Evolutionary conservation across 2,797 vertebrate species (phyloP).

Genomic region (Pseudotriccus pelzelni): DNA sequence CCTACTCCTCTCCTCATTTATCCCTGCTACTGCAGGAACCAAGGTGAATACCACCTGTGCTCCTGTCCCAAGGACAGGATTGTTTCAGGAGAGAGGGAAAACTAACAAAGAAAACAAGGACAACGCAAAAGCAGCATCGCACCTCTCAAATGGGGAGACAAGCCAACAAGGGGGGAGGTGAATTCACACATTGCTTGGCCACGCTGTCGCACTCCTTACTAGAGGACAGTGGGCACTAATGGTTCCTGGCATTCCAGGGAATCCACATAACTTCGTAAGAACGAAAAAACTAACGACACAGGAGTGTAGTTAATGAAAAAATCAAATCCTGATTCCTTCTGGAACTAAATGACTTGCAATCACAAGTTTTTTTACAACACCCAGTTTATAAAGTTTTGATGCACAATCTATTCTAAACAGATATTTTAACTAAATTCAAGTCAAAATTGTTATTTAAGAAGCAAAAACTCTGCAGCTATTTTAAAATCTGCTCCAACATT

Average conservation of each 20-base stretch:
- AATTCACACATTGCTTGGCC: neutral
- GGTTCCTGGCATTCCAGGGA: neutral
- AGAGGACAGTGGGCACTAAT: rapidly evolving
- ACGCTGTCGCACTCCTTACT: neutral
- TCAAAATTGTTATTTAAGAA: neutral
- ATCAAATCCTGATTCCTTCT: neutral
- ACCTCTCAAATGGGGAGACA: neutral
- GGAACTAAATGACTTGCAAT: neutral
- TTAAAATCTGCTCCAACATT: neutral
- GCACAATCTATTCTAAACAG: neutral
- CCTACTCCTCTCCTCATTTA: too few relatives aligned
- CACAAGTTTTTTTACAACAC: neutral
- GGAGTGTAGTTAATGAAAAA: neutral
- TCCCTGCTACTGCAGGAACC: too few relatives aligned
- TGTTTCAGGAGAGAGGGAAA: neutral
- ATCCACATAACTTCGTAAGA: neutral
- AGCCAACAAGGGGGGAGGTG: neutral
- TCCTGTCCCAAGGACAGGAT: too few relatives aligned
- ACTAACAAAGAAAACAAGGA: neutral
- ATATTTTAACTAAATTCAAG: neutral
- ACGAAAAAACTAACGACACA: neutral
- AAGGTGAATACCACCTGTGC: too few relatives aligned
- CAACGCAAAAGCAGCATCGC: neutral
- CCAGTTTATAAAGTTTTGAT: neutral
- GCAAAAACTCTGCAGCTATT: neutral